Evolutionary conservation across 1,140 invertebrate genomes (phyloP).

Genomic region (Hyphantria cunea): DNA sequence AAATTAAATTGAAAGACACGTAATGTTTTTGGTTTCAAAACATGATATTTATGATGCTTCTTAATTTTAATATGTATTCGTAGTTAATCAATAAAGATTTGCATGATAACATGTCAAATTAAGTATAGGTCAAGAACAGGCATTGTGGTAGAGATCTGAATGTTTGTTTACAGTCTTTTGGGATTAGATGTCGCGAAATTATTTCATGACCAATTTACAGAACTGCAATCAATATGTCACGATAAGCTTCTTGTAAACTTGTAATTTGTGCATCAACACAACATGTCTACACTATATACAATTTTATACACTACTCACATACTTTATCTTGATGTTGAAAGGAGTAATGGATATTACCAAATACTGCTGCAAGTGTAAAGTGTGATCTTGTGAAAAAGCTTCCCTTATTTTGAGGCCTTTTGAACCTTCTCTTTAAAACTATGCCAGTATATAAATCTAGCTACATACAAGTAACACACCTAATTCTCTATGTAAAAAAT

Average conservation of each 20-base stretch:
- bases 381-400: no score
- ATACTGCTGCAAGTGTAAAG: no score
- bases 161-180: constrained; percentile 3
- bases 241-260: not conserved
- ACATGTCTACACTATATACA: not conserved
- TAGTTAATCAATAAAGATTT: constrained; percentile 39
- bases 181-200: constrained; percentile 1
- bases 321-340: no score
- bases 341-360: no score
- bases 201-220: constrained; percentile 2
- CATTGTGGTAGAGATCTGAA: not conserved
- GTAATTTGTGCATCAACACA: not conserved
- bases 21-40: constrained; percentile 22
- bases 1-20: constrained; percentile 9
- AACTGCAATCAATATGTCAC: constrained; percentile 7
- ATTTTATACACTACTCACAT: not conserved
- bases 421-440: no score
- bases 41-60: constrained; percentile 10
- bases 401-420: no score
- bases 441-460: no score
- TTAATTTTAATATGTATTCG: constrained; percentile 17
- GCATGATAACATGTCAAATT: constrained; percentile 7
- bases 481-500: no score
- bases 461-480: no score
- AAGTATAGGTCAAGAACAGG: constrained; percentile 16